Percentiles rank a stretch among this genome's conserved stretches.
Evolutionary conservation across 2,797 vertebrate genomes (phyloP).

Genomic region (Pantherophis alleghaniensis): DNA sequence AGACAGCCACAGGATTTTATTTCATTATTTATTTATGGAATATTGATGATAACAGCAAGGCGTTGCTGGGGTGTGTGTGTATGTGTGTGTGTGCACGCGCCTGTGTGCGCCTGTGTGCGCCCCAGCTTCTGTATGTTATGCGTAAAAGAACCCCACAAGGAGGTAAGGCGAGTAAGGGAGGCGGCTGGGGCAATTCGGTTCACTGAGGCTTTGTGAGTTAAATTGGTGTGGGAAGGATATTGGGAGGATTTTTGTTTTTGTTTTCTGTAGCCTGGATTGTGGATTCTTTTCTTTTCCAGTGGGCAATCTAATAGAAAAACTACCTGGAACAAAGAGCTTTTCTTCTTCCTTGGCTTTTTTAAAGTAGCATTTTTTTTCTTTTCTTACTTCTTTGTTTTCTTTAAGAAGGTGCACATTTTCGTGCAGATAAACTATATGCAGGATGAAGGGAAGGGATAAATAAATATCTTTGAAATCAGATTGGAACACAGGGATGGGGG

Average conservation of each 20-base stretch:
- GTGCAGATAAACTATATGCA: conserved; percentile 23
- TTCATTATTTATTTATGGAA: conserved; percentile 41
- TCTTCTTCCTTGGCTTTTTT: neutral
- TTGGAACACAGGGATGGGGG: neutral
- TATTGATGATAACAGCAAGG: conserved; percentile 41
- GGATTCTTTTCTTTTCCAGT: conserved; percentile 48
- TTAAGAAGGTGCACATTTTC: neutral
- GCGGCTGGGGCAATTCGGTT: conserved; percentile 53
- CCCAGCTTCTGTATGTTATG: neutral
- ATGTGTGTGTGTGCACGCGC: neutral
- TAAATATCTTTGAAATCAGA: conserved; percentile 25
- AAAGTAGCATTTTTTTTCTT: conserved; percentile 41
- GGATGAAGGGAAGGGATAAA: conserved; percentile 20
- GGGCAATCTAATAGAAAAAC: conserved; percentile 71
- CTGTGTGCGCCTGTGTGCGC: neutral
- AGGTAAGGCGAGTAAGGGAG: conserved; percentile 56
- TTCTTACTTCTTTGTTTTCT: conserved; percentile 39
- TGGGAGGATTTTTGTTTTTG: conserved; percentile 56
- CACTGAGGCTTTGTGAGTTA: conserved; percentile 79
- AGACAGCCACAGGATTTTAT: neutral
- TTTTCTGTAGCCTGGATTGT: conserved; percentile 6
- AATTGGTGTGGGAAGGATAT: conserved; percentile 90
- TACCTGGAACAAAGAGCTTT: conserved; percentile 74
- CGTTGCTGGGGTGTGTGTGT: neutral
- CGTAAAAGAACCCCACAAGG: conserved; percentile 14